phyloP scores from a whole-genome alignment of 1,140 invertebrate genomes.

The Leptinotarsa lineolata region DNA sequence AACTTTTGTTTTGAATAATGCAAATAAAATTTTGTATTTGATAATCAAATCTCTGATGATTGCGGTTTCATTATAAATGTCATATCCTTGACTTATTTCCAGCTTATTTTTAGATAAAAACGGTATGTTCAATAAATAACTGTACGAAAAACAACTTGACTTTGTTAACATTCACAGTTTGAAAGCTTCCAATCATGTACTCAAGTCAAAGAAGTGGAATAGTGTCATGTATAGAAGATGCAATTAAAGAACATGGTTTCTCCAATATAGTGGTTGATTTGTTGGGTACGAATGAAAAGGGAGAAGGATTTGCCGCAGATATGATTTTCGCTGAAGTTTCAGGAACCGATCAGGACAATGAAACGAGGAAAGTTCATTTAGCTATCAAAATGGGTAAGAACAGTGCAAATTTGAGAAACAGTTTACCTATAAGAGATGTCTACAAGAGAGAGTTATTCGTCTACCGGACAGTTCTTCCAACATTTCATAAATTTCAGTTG shows the following conservation, averaged over 20 bases:
- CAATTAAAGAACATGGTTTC: not conserved
- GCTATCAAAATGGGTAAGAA: constrained; percentile 35
- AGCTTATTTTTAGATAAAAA: too few species aligned
- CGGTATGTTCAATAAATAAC: too few species aligned
- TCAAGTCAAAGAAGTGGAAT: not conserved
- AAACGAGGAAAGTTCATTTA: constrained; percentile 29
- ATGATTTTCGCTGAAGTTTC: constrained; percentile 34
- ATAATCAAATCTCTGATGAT: too few species aligned
- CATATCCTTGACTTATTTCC: too few species aligned
- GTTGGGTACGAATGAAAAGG: constrained; percentile 29
- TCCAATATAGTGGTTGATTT: not conserved
- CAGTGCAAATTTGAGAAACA: constrained; percentile 6
- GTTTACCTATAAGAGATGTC: not conserved
- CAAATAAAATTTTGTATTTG: too few species aligned
- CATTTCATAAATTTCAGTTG: constrained; percentile 15
- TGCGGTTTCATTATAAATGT: too few species aligned
- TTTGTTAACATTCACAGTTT: too few species aligned
- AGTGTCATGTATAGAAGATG: not conserved
- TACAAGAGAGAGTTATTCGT: constrained; percentile 12
- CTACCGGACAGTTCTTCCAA: constrained; percentile 4
- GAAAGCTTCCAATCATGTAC: too few species aligned
- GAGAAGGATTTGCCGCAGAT: constrained; percentile 32
- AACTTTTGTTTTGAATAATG: too few species aligned
- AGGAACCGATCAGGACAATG: constrained; percentile 16
- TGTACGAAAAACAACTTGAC: too few species aligned